Conservation (phyloP, 2,888 invertebrate genomes). For the Embidobia sp. region DNA sequence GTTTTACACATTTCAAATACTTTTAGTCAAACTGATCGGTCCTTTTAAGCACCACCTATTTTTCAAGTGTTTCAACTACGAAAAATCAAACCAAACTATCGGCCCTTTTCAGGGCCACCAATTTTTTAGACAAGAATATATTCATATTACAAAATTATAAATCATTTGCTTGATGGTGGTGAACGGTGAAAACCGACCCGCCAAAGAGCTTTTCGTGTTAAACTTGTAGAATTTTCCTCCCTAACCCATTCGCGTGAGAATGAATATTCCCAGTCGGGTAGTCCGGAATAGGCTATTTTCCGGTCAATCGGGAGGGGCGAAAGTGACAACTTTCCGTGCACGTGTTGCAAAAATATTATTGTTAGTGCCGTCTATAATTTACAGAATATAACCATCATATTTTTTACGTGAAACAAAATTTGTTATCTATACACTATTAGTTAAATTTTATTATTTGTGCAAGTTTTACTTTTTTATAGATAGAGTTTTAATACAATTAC, state of each 20-base stretch:
- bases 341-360: too few species aligned
- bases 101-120: not conserved
- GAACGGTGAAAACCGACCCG: slow-evolving; percentile 1
- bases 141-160: not conserved
- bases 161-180: not conserved
- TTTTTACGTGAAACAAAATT: too few species aligned
- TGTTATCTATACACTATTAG: too few species aligned
- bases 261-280: not conserved
- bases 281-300: slow-evolving; percentile 1
- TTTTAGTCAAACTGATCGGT: not conserved
- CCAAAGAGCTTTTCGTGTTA: not conserved
- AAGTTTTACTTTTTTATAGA: too few species aligned
- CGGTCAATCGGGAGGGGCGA: not conserved
- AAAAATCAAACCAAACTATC: not conserved
- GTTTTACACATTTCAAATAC: not conserved
- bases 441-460: too few species aligned
- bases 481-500: too few species aligned
- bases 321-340: not conserved
- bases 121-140: not conserved
- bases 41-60: not conserved
- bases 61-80: not conserved
- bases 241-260: not conserved
- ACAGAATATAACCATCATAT: too few species aligned
- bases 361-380: too few species aligned
- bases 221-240: not conserved